These are phyloP conservation scores for Acleris literana DNA, from an alignment of 2,888 invertebrate genomes.

Conservation along the genomic window DNA sequence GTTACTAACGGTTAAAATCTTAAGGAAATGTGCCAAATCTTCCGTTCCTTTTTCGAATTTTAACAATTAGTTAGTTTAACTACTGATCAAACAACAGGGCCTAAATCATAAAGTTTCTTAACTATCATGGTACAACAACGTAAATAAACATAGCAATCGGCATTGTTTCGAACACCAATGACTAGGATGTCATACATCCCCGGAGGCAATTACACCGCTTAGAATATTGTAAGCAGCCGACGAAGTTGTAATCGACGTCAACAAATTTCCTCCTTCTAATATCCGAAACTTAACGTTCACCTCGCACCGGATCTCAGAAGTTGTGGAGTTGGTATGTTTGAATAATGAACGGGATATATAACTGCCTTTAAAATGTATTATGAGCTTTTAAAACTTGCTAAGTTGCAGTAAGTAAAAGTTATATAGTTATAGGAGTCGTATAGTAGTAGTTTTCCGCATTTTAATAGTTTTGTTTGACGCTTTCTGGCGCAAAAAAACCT, in stretches of 20 bases:
- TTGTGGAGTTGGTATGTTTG: constrained; percentile 16
- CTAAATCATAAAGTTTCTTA: no score
- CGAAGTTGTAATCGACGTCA: constrained; percentile 60
- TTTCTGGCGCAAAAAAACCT: no score
- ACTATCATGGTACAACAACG: no score
- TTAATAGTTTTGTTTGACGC: no score
- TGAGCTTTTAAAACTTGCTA: neutral
- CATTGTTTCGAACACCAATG: neutral
- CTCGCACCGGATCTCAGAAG: constrained; percentile 17
- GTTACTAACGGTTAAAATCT: no score
- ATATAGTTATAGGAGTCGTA: no score
- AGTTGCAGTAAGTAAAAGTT: no score
- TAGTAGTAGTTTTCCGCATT: no score
- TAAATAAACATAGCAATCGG: neutral
- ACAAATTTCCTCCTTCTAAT: constrained; percentile 59
- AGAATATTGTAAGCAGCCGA: constrained; percentile 38
- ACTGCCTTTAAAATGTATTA: neutral
- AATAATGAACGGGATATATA: neutral
- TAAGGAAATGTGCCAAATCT: no score
- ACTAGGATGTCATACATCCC: constrained; percentile 16
- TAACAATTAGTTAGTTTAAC: no score
- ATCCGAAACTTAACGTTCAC: constrained; percentile 58
- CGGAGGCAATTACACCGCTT: constrained; percentile 23
- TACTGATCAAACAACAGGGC: no score
- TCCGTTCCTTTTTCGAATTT: no score